Evolutionary conservation across 2,888 invertebrate species (phyloP).

Genomic region (Catocala nupta): DNA sequence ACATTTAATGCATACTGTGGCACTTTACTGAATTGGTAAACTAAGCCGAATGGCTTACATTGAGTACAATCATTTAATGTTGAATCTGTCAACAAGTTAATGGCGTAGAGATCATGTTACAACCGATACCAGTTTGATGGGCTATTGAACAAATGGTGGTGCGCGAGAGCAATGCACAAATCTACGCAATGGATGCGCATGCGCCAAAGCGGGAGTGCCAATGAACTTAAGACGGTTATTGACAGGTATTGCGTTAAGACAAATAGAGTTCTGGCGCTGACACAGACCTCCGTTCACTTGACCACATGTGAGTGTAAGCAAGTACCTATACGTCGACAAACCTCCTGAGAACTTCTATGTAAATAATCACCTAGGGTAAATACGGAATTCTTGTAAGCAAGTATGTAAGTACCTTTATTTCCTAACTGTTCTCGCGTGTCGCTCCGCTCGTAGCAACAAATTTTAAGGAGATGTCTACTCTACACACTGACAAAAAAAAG

Average conservation of each 20-base stretch:
- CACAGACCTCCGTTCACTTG: slow-evolving; percentile 83
- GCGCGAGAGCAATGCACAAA: slow-evolving; percentile 78
- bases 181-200: slow-evolving; percentile 83
- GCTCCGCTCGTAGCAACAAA: slow-evolving; percentile 46
- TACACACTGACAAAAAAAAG: slow-evolving; percentile 32
- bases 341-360: slow-evolving; percentile 83
- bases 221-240: slow-evolving; percentile 85
- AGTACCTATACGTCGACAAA: slow-evolving; percentile 71
- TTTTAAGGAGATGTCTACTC: slow-evolving; percentile 42
- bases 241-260: slow-evolving; percentile 87
- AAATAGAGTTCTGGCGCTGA: slow-evolving; percentile 83
- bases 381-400: slow-evolving; percentile 79
- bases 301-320: slow-evolving; percentile 63
- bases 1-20: background rate
- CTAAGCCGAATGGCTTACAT: slow-evolving; percentile 66
- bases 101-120: slow-evolving; percentile 82
- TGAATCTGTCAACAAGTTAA: slow-evolving; percentile 83
- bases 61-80: slow-evolving; percentile 78
- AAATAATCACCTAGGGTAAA: slow-evolving; percentile 80
- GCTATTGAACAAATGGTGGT: slow-evolving; percentile 71
- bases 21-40: slow-evolving; percentile 17
- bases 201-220: slow-evolving; percentile 85
- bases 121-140: slow-evolving; percentile 77
- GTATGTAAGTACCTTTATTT: slow-evolving; percentile 67
- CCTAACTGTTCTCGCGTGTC: slow-evolving; percentile 64